Evolutionary conservation across 2,797 vertebrate species (phyloP).

Genomic region (Ctenochaetus hawaiiensis): DNA sequence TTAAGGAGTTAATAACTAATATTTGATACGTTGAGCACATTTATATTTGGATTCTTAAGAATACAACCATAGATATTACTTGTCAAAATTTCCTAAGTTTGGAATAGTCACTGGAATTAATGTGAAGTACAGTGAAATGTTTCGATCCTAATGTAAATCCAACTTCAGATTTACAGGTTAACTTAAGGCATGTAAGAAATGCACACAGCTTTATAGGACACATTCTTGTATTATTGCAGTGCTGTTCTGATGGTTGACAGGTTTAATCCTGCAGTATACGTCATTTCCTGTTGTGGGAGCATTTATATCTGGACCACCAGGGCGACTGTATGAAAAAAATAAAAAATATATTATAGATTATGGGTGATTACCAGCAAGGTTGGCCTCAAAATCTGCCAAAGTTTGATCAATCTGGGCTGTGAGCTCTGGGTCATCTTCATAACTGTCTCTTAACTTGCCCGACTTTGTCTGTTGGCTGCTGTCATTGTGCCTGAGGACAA

Average conservation of each 20-base stretch:
- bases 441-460: conserved; percentile 53
- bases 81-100: not conserved
- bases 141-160: not conserved
- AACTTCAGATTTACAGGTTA: not conserved
- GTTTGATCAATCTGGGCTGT: conserved; percentile 82
- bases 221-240: not conserved
- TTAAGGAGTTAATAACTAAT: not conserved
- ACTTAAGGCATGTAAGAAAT: not conserved
- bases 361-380: conserved; percentile 83
- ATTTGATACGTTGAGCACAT: not conserved
- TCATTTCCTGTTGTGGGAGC: not conserved
- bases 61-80: not conserved
- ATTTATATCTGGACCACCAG: not conserved
- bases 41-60: not conserved
- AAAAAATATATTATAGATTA: conserved; percentile 10
- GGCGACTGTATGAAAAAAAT: not conserved
- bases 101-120: not conserved
- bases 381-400: conserved; percentile 84
- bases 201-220: not conserved
- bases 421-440: conserved; percentile 79
- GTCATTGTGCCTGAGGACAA: conserved; percentile 65
- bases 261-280: not conserved
- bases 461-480: conserved; percentile 53
- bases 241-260: not conserved
- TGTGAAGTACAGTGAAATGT: not conserved